A percentile compares a stretch with the other conserved stretches of the same genome.
Conservation (phyloP, 2,888 invertebrate genomes). For the Agrilus cyanescens region DNA sequence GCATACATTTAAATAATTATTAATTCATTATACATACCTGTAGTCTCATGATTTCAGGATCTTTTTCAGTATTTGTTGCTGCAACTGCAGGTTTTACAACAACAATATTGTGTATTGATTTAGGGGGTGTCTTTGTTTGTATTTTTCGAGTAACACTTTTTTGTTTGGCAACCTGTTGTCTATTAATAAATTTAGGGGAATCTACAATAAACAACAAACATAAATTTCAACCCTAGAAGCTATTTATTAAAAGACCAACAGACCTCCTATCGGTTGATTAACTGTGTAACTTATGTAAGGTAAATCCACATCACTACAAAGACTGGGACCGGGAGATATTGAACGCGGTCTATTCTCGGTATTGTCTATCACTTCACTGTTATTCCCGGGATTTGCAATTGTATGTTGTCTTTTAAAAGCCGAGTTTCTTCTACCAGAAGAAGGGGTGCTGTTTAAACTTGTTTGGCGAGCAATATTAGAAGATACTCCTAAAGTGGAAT, state of each 20-base stretch:
- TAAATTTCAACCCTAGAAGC: background rate
- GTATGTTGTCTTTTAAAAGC: constrained; percentile 32
- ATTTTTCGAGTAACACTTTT: constrained; percentile 28
- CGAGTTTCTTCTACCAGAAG: constrained; percentile 15
- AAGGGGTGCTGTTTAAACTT: constrained; percentile 18
- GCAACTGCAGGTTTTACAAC: constrained; percentile 64
- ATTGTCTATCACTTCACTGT: constrained; percentile 20
- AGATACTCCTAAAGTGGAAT: constrained; percentile 25
- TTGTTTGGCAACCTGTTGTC: constrained; percentile 30
- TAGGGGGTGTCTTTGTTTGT: constrained; percentile 36
- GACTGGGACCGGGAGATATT: constrained; percentile 75
- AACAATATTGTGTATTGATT: constrained; percentile 61
- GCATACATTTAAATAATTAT: too few species aligned
- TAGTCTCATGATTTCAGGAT: constrained; percentile 61
- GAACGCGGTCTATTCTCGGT: constrained; percentile 50
- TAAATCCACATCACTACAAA: constrained; percentile 79
- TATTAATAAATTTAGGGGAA: constrained; percentile 68
- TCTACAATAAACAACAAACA: constrained; percentile 38
- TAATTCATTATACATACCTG: constrained; percentile 37
- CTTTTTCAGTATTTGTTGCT: constrained; percentile 52
- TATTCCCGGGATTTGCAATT: constrained; percentile 32
- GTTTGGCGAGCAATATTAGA: constrained; percentile 21
- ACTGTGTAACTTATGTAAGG: constrained; percentile 88
- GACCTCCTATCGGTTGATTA: constrained; percentile 77
- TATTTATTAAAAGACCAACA: constrained; percentile 5